Evolutionary conservation across 2,113 vertebrate genomes (phyloP), one percentile per base, ranked within the genome.

Genomic region (Brienomyrus brachyistius): DNA sequence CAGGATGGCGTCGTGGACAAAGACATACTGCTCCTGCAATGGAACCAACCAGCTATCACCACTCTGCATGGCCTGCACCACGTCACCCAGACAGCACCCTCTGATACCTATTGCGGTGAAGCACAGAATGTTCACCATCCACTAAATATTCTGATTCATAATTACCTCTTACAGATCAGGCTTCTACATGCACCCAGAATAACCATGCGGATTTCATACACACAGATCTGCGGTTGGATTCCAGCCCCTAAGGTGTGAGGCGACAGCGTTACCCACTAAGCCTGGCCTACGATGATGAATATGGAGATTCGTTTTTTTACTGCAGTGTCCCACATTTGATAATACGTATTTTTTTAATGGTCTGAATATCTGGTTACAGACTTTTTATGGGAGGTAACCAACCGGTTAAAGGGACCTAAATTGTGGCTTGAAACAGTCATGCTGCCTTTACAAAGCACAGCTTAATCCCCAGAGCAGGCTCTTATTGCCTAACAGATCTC

Each of bases 1-100:
- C 94, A 99, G 93, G 94, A 99, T 99, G 95, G 98, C 98, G 7
- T 99, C 98, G 0, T 99, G 98, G 74, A 99, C 98, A 91, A 99
- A 99, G 80, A 99, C 98, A 2, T 99, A 99, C 92, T 99, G 98
- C 91, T 99, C 98, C 98, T 99, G 94, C 52, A 90, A 0, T 21
- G 54, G 66, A 43, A 43, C 4, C n/a, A 70, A 21, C 90, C 5
- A 21, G 56, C 56, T 11, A 87, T 11, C 82, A 88, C 56, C 9
- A 62, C 19, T 92, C 17, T 84, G 19, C 8, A 84, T 48, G 23
- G 8, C 40, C 45, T n/a, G 45, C 15, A 48, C 2, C 43, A 84
- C 17, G 19, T 80, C 35, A 43, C 15, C 13, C 40, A 43, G 15
- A 21, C n/a, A 70, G 62, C n/a, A 13, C 62, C 27, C 62, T 31